Conservation (phyloP, 1,140 invertebrate species). For the Antheraea pernyi region DNA sequence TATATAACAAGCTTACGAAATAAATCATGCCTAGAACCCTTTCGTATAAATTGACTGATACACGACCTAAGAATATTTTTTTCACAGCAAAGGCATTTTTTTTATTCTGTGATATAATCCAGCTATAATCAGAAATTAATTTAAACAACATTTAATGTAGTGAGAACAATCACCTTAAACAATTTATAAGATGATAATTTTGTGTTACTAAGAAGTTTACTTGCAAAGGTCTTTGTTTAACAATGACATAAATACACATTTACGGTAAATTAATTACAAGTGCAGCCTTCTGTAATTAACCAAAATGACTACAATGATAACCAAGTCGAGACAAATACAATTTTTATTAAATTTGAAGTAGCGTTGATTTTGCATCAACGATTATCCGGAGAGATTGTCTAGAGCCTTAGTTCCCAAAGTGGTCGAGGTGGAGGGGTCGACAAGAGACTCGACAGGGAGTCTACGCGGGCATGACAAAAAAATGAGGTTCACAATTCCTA, state of each 20-base stretch:
- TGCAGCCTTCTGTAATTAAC: neutral
- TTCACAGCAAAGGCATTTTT: neutral
- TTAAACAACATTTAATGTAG: neutral
- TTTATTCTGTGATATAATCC: neutral
- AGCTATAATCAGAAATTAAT: neutral
- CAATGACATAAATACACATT: neutral
- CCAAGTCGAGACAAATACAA: neutral
- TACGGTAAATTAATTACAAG: neutral
- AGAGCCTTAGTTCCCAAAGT: no score
- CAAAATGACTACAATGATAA: neutral
- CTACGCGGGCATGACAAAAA: no score
- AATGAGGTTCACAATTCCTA: no score
- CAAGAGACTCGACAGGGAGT: no score
- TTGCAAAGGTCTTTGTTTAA: neutral
- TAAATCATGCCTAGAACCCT: neutral
- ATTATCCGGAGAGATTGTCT: no score
- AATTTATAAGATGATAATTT: neutral
- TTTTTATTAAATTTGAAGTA: neutral
- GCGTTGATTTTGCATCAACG: no score
- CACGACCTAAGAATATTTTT: neutral
- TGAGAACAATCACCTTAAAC: neutral
- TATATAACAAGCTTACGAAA: conserved; percentile 13
- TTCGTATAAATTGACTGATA: conserved; percentile 23
- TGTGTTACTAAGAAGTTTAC: neutral
- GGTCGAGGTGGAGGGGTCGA: no score